Conservation (phyloP, 2,888 invertebrate genomes). For the Dicranocentrus wangi region DNA sequence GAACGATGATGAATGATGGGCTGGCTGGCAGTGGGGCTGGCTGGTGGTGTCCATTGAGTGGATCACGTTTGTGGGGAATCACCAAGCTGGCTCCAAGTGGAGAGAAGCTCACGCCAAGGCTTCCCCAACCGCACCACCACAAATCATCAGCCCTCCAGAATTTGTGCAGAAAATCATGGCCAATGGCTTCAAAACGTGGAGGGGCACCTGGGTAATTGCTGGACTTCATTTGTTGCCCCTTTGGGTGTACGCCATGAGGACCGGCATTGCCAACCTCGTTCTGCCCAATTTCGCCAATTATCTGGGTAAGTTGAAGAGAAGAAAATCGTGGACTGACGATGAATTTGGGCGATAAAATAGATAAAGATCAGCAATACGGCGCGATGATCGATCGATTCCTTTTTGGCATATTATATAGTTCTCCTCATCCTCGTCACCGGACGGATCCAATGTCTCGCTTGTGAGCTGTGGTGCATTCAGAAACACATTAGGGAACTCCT, state of each 20-base stretch:
- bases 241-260: slow-evolving; percentile 70
- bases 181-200: slow-evolving; percentile 71
- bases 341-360: background rate
- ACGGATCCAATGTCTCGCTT: slow-evolving; percentile 67
- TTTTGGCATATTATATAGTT: slow-evolving; percentile 52
- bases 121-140: slow-evolving; percentile 3
- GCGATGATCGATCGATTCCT: background rate
- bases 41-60: slow-evolving; percentile 71
- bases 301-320: slow-evolving; percentile 25
- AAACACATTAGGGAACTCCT: slow-evolving; percentile 67
- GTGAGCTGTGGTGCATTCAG: slow-evolving; percentile 71
- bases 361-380: too few relatives aligned
- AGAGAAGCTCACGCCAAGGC: slow-evolving; percentile 53
- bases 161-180: slow-evolving; percentile 62
- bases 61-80: slow-evolving; percentile 71
- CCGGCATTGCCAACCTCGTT: slow-evolving; percentile 62
- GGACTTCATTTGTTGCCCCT: slow-evolving; percentile 72
- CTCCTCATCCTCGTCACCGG: slow-evolving; percentile 62
- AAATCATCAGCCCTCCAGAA: slow-evolving; percentile 37
- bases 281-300: slow-evolving; percentile 61
- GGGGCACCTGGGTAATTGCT: slow-evolving; percentile 70
- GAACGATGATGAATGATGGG: slow-evolving; percentile 22
- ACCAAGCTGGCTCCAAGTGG: slow-evolving; percentile 71
- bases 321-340: background rate
- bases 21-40: slow-evolving; percentile 51